Evolutionary conservation across 2,113 vertebrate genomes (phyloP).

Genomic region (Cromileptes altivelis): DNA sequence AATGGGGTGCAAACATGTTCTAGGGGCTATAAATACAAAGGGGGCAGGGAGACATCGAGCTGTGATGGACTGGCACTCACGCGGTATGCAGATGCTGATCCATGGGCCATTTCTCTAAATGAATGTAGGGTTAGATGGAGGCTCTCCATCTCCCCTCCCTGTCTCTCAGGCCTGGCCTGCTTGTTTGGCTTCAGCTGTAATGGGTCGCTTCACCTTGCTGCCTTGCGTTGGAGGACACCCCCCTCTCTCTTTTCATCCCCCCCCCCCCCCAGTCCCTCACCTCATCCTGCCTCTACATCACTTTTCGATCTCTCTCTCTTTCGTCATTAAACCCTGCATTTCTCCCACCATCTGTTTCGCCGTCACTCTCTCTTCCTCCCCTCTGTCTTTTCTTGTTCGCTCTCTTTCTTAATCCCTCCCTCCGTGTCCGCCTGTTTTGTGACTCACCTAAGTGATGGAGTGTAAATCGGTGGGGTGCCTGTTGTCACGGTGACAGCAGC

Average conservation of each 20-base stretch:
- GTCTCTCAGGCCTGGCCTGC: constrained; percentile 62
- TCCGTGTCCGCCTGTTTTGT: constrained; percentile 43
- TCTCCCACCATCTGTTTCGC: constrained; percentile 56
- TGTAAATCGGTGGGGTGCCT: constrained; percentile 76
- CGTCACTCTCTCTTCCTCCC: constrained; percentile 19
- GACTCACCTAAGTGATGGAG: constrained; percentile 74
- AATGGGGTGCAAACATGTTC: constrained; percentile 47
- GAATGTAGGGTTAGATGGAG: constrained; percentile 52
- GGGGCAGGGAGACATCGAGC: not conserved
- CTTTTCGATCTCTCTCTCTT: constrained; percentile 57
- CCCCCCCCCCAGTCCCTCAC: constrained; percentile 16
- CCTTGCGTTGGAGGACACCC: constrained; percentile 74
- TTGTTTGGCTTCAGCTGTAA: constrained; percentile 79
- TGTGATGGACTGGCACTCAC: constrained; percentile 49
- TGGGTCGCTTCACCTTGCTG: constrained; percentile 84
- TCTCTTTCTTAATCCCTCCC: constrained; percentile 40
- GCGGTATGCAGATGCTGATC: constrained; percentile 66
- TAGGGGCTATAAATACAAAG: constrained; percentile 49
- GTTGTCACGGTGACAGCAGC: constrained; percentile 81
- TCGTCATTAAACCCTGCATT: constrained; percentile 46
- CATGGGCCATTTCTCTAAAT: constrained; percentile 70
- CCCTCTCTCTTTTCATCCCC: constrained; percentile 24
- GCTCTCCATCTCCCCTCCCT: constrained; percentile 61
- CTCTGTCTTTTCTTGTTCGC: constrained; percentile 25
- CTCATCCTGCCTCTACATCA: constrained; percentile 21